A percentile compares a stretch with the other conserved stretches of the same genome.
phyloP scores from a whole-genome alignment of 92 coral and sea anemone genomes.

The Isaurus tuberculatus region DNA sequence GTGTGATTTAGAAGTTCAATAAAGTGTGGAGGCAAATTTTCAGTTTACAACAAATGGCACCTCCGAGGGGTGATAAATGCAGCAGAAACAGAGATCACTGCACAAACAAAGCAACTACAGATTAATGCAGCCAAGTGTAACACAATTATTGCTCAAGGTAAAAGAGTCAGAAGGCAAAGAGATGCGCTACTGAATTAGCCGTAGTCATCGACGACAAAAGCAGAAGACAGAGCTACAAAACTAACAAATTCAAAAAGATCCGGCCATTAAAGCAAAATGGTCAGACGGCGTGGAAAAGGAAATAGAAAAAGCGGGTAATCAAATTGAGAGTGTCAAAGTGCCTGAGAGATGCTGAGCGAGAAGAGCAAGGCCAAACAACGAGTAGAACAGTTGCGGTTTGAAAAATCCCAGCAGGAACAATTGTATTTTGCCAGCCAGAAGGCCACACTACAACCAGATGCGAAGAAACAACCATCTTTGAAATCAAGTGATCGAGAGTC shows the following conservation, averaged over 20 bases:
- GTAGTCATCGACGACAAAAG: not conserved
- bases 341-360: not conserved
- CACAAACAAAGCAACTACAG: slow-evolving; percentile 17
- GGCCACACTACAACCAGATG: slow-evolving; percentile 13
- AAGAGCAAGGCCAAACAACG: not conserved
- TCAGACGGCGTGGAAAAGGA: not conserved
- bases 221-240: not conserved
- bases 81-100: slow-evolving; percentile 6
- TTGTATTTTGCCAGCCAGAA: slow-evolving; percentile 12
- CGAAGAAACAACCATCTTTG: not conserved
- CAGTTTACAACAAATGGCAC: slow-evolving; percentile 23
- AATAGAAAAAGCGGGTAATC: not conserved
- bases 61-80: not conserved
- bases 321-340: slow-evolving; percentile 9
- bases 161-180: not conserved
- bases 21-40: slow-evolving; percentile 15
- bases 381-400: not conserved
- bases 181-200: not conserved
- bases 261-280: not conserved
- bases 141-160: not conserved
- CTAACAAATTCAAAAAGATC: not conserved
- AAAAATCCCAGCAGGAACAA: slow-evolving; percentile 10
- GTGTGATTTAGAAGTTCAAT: not conserved
- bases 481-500: not conserved
- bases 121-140: slow-evolving; percentile 16